Percentiles rank a stretch among this genome's conserved stretches.
Evolutionary conservation across 2,113 vertebrate species (phyloP).

Genomic region (Campylorhamphus procurvoides): DNA sequence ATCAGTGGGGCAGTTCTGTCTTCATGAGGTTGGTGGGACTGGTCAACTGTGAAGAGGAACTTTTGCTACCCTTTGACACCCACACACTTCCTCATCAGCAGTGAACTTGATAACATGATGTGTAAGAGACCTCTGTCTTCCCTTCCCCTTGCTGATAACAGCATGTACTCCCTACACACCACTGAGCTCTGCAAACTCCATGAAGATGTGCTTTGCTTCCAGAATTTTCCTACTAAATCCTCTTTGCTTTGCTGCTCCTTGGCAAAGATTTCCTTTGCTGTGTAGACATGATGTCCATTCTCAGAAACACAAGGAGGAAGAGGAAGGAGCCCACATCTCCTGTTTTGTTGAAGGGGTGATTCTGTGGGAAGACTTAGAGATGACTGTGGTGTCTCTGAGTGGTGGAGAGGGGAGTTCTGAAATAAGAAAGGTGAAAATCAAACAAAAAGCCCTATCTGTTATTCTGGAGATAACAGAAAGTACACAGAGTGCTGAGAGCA

Average conservation of each 20-base stretch:
- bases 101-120: fast-evolving
- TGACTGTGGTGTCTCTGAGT: neutral
- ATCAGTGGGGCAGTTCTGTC: neutral
- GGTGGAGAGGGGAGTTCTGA: neutral
- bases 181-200: neutral
- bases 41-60: neutral
- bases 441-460: neutral
- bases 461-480: neutral
- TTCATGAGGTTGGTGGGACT: neutral
- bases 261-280: neutral
- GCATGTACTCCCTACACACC: neutral
- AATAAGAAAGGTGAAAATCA: neutral
- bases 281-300: neutral
- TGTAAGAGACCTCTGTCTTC: fast-evolving
- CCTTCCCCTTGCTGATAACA: neutral
- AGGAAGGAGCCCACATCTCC: neutral
- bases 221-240: neutral
- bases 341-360: neutral
- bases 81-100: neutral
- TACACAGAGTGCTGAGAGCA: neutral
- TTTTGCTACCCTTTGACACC: neutral
- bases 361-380: neutral
- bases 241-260: neutral
- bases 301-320: neutral
- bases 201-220: neutral